A percentile compares a stretch with the other conserved stretches of the same genome.
These are phyloP conservation scores for Psilanteris sp. DNA, from an alignment of 1,140 invertebrate species.

Conservation along the genomic window DNA sequence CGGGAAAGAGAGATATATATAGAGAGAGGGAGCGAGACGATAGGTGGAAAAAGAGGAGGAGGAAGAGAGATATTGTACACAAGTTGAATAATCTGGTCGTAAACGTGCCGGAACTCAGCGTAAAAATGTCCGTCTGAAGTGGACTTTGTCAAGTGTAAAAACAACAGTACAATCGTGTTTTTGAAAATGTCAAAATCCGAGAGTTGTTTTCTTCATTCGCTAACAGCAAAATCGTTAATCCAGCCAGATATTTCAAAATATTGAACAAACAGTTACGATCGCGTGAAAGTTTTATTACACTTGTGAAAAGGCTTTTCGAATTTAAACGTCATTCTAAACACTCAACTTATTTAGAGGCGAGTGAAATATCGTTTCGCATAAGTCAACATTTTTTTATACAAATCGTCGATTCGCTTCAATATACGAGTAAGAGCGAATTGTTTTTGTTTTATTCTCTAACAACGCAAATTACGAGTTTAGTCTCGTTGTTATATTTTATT, in stretches of 20 bases:
- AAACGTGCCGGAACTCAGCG: constrained; percentile 47
- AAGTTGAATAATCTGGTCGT: constrained; percentile 50
- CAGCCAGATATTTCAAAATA: constrained; percentile 37
- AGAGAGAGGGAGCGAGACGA: too few relatives aligned
- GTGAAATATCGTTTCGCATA: constrained; percentile 49
- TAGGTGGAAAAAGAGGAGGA: too few relatives aligned
- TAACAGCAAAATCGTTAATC: constrained; percentile 15
- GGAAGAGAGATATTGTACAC: constrained; percentile 20
- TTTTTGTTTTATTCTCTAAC: background rate
- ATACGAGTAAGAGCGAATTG: background rate
- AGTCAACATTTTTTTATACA: constrained; percentile 27
- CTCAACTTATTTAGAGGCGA: constrained; percentile 39
- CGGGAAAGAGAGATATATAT: too few relatives aligned
- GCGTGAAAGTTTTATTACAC: constrained; percentile 53
- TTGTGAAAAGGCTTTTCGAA: constrained; percentile 48
- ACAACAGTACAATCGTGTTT: constrained; percentile 43
- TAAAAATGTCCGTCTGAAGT: constrained; percentile 32
- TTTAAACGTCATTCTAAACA: constrained; percentile 48
- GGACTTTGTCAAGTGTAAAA: constrained; percentile 48
- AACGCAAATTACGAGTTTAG: constrained; percentile 1
- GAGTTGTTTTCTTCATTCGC: constrained; percentile 8
- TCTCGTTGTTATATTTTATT: too few relatives aligned
- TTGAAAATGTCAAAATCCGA: constrained; percentile 40
- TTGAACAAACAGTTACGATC: constrained; percentile 52
- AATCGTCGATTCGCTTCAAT: background rate